These are phyloP conservation scores for Hippocampus abdominalis DNA, from an alignment of 2,113 vertebrate species.

Conservation along the genomic window DNA sequence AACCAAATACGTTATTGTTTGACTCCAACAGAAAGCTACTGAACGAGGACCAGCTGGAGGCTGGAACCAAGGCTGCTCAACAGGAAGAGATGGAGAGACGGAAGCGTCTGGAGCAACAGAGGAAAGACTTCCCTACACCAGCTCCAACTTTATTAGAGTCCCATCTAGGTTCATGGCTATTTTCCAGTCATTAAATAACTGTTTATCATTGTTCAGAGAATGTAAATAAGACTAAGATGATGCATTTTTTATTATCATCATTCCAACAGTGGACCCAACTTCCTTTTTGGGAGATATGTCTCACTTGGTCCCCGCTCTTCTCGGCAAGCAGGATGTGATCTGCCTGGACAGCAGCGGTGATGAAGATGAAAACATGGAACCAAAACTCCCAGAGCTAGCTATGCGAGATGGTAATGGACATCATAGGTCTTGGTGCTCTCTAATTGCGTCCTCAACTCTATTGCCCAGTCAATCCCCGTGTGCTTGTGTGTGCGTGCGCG, in stretches of 20 bases:
- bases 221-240: background rate
- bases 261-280: conserved; percentile 73
- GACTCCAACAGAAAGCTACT: conserved; percentile 83
- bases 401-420: conserved; percentile 80
- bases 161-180: conserved; percentile 60
- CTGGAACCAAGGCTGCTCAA: conserved; percentile 95
- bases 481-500: background rate
- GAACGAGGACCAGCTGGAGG: conserved; percentile 93
- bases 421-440: background rate
- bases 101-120: conserved; percentile 92
- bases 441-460: background rate
- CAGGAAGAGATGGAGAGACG: conserved; percentile 95
- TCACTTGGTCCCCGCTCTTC: conserved; percentile 76
- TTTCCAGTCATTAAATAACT: conserved; percentile 4
- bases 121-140: conserved; percentile 87
- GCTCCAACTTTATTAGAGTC: conserved; percentile 54
- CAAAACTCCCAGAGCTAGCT: conserved; percentile 65
- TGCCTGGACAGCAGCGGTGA: conserved; percentile 90
- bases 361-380: conserved; percentile 57
- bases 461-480: background rate
- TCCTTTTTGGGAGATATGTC: conserved; percentile 81
- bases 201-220: background rate
- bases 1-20: no score
- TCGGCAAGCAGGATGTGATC: conserved; percentile 88
- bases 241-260: background rate